Evolutionary conservation across 2,888 invertebrate genomes (phyloP).

Genomic region (Habroteleia sp.): DNA sequence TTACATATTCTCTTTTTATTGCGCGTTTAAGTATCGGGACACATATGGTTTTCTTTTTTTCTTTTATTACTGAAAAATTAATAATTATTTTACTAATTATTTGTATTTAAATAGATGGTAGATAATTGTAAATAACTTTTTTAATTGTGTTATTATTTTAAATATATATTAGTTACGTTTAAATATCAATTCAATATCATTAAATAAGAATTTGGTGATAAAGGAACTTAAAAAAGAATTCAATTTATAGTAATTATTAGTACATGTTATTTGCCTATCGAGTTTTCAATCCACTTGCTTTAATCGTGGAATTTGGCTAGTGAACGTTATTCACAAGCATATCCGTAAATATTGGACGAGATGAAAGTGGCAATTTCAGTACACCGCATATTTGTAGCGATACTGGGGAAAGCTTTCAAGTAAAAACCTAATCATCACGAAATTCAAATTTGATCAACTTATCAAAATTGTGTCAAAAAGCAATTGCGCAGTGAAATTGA

Average conservation of each 20-base stretch:
- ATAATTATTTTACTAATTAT: no score
- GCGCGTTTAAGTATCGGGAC: background rate
- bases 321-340: conserved; percentile 2
- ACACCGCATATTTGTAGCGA: conserved; percentile 25
- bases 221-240: no score
- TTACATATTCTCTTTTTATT: conserved; percentile 1
- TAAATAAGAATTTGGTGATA: no score
- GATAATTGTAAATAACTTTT: no score
- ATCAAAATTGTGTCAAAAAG: background rate
- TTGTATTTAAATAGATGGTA: no score
- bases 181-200: no score
- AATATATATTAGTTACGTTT: no score
- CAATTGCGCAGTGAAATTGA: no score
- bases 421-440: conserved; percentile 12
- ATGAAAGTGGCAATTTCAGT: conserved; percentile 38
- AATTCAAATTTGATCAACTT: conserved; percentile 24
- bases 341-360: conserved; percentile 40
- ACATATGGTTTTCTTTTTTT: background rate
- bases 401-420: conserved; percentile 10
- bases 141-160: no score
- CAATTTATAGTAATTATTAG: no score
- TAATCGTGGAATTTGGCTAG: conserved; percentile 3
- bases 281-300: conserved; percentile 2
- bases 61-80: no score
- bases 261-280: background rate